These are phyloP conservation scores for Empis livida DNA, from an alignment of 2,888 invertebrate genomes.

Conservation along the genomic window DNA sequence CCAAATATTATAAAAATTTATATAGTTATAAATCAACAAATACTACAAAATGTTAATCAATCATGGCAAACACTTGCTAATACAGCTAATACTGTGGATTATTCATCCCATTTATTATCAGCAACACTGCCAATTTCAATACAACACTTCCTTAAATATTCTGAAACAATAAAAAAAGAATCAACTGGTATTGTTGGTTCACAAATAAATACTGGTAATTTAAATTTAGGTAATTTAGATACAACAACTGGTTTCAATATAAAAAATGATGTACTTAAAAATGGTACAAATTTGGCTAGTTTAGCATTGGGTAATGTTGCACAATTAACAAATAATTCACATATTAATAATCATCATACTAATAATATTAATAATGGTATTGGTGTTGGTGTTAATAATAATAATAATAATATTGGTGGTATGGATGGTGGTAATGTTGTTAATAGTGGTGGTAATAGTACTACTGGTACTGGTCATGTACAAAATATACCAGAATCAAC, in stretches of 20 bases:
- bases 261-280: slow-evolving; percentile 33
- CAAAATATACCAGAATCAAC: slow-evolving; percentile 17
- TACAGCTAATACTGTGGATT: slow-evolving; percentile 36
- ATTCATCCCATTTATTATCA: slow-evolving; percentile 36
- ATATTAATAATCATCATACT: slow-evolving; percentile 16
- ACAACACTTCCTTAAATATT: slow-evolving; percentile 38
- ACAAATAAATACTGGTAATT: slow-evolving; percentile 30
- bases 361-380: slow-evolving; percentile 14
- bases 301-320: slow-evolving; percentile 33
- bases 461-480: slow-evolving; percentile 18
- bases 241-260: slow-evolving; percentile 25
- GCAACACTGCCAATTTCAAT: slow-evolving; percentile 38
- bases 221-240: slow-evolving; percentile 28
- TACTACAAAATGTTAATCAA: slow-evolving; percentile 36
- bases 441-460: slow-evolving; percentile 17
- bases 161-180: slow-evolving; percentile 38
- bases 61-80: slow-evolving; percentile 37
- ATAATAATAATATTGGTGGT: slow-evolving; percentile 16
- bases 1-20: too few species aligned
- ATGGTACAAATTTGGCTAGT: slow-evolving; percentile 31
- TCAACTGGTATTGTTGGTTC: slow-evolving; percentile 29
- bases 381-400: slow-evolving; percentile 15
- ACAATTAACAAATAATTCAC: slow-evolving; percentile 21
- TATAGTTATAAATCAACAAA: slow-evolving; percentile 35
- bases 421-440: slow-evolving; percentile 16